Conservation (phyloP, 1,140 invertebrate species). For the Nephila pilipes region DNA sequence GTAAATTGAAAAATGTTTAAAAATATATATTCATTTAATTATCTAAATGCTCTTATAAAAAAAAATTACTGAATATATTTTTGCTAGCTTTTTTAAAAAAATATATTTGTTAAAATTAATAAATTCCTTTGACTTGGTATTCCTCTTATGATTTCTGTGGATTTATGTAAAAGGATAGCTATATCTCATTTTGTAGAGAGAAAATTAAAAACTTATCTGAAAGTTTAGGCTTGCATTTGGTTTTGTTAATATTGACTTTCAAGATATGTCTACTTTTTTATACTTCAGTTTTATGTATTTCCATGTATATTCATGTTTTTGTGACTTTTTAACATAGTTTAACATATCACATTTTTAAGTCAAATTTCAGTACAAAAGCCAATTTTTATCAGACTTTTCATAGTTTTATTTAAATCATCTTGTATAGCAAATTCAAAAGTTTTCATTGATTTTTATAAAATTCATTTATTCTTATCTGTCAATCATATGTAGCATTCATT, state of each 20-base stretch:
- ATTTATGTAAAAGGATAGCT: too few species aligned
- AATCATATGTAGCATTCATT: too few species aligned
- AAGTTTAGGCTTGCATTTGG: background rate
- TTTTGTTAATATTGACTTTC: background rate
- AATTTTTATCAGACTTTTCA: conserved; percentile 13
- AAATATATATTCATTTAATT: too few species aligned
- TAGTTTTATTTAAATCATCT: background rate
- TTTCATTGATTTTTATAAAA: background rate
- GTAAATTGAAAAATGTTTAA: too few species aligned
- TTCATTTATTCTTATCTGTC: background rate
- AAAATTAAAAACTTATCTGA: too few species aligned
- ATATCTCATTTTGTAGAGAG: too few species aligned
- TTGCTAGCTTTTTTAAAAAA: too few species aligned
- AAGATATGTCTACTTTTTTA: background rate
- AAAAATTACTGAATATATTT: too few species aligned
- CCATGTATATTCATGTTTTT: background rate
- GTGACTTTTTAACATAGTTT: background rate
- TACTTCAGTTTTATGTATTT: background rate
- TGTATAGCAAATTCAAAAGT: background rate
- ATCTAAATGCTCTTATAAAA: too few species aligned
- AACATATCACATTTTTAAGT: conserved; percentile 21
- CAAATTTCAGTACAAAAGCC: conserved; percentile 15
- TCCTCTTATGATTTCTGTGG: too few species aligned
- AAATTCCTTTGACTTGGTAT: too few species aligned
- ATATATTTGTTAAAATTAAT: too few species aligned